Evolutionary conservation across 2,797 vertebrate genomes (phyloP), one percentile per base, ranked within the genome.

Genomic region (Chloroceryle inda): DNA sequence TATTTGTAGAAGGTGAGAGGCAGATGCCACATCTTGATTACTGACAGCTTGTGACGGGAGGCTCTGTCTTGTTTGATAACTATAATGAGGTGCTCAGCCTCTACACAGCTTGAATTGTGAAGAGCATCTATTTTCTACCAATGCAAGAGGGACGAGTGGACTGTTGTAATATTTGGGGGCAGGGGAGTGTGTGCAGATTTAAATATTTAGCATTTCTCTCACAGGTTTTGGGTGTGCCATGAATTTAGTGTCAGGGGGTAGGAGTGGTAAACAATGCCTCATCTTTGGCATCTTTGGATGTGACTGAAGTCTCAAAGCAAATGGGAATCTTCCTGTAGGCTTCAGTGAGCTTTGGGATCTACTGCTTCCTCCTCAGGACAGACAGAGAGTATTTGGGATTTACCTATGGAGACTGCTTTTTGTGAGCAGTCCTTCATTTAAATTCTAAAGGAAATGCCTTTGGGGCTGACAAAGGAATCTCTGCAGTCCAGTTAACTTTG

Each of bases 1-100:
- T 99, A 7, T 97, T 97, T 18, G 96, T 98, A 88, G 98, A 99
- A 98, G 99, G 99, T 99, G 97, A 98, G 96, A 72, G 33, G 66
- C 77, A 94, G 84, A 42, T 80, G 33, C 31, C n/a, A 27, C 6
- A 6, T 74, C 72, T 85, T 26, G 42, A 1, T 56, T 63, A 40
- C 61, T 91, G 61, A 8, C 29, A 22, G 11, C 38, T 91, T 64
- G 33, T 59, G 72, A 63, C 68, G 33, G 37, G 50, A 61, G 9
- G 52, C 4, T 86, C 13, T 68, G 22, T 67, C 37, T 78, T 80
- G 15, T 47, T 45, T 53, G 53, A n/a, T 77, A 55, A 27, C 20
- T 52, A 0, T 29, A 37, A 20, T 68, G 79, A 88, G 59, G 59
- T 77, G 49, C 42, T 88, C n/a, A 49, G 38, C n/a, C 75, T 89